A percentile compares a stretch with the other conserved stretches of the same genome.
phyloP scores from a whole-genome alignment of 92 coral and sea anemone species.

The Umimayanthus chanpuru region DNA sequence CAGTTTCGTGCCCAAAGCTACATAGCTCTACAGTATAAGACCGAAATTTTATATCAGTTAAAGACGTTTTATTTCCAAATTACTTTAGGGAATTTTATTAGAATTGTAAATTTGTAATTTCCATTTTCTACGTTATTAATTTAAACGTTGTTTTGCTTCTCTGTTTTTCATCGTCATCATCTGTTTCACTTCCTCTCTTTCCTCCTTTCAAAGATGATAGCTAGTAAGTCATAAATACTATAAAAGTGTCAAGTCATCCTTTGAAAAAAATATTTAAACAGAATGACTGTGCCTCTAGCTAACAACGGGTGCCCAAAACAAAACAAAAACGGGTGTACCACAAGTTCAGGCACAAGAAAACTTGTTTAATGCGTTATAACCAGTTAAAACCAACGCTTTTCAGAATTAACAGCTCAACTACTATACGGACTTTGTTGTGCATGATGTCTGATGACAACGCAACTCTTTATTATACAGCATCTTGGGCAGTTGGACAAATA shows the following conservation, averaged over 20 bases:
- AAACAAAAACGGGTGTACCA: not conserved
- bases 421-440: not conserved
- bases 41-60: too few species aligned
- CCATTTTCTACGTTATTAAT: too few species aligned
- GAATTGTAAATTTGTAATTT: too few species aligned
- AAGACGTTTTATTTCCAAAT: too few species aligned
- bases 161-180: not conserved
- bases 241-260: not conserved
- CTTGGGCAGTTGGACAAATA: not conserved
- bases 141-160: not conserved
- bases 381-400: not conserved
- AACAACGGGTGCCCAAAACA: not conserved
- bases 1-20: too few species aligned
- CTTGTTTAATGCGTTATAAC: not conserved
- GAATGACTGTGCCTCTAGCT: not conserved
- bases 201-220: not conserved
- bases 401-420: not conserved
- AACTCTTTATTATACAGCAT: not conserved
- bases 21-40: too few species aligned
- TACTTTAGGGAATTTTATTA: too few species aligned
- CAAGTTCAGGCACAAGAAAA: too few species aligned
- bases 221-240: not conserved
- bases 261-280: too few species aligned
- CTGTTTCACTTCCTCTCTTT: not conserved
- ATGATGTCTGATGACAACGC: not conserved